Evolutionary conservation across 2,113 vertebrate genomes (phyloP).

Genomic region (Calonectris borealis): DNA sequence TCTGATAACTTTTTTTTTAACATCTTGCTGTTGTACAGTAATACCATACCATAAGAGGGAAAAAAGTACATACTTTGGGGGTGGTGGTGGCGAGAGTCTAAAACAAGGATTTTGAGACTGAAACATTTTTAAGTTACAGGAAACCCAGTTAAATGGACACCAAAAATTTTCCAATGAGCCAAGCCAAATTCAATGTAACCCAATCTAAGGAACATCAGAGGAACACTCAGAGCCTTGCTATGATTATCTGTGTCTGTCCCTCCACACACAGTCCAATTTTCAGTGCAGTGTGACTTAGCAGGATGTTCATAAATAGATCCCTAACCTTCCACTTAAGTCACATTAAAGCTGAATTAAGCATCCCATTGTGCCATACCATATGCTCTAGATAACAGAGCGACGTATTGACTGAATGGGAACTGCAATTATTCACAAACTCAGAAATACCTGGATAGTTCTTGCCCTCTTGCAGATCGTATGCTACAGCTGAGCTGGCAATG

Average conservation of each 20-base stretch:
- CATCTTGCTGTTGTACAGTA: background rate
- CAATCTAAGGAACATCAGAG: constrained; percentile 34
- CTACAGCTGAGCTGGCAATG: background rate
- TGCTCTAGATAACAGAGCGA: background rate
- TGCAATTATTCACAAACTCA: background rate
- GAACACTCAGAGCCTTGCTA: constrained; percentile 26
- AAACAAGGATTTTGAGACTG: background rate
- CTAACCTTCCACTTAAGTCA: background rate
- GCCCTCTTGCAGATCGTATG: background rate
- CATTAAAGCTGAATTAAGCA: background rate
- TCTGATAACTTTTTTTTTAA: background rate
- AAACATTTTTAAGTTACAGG: constrained; percentile 43
- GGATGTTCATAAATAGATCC: background rate
- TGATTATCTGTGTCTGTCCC: constrained; percentile 34
- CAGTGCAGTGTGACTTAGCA: background rate
- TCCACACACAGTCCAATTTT: background rate
- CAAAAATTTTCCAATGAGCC: background rate
- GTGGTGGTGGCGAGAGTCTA: background rate
- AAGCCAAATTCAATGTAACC: constrained; percentile 29
- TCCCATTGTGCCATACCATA: background rate
- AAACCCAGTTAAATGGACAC: background rate
- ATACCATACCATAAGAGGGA: background rate
- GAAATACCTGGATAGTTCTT: background rate
- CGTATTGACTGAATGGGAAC: background rate
- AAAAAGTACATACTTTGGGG: background rate